These are phyloP conservation scores for Lasius platythorax DNA, from an alignment of 2,888 invertebrate genomes.

Conservation along the genomic window DNA sequence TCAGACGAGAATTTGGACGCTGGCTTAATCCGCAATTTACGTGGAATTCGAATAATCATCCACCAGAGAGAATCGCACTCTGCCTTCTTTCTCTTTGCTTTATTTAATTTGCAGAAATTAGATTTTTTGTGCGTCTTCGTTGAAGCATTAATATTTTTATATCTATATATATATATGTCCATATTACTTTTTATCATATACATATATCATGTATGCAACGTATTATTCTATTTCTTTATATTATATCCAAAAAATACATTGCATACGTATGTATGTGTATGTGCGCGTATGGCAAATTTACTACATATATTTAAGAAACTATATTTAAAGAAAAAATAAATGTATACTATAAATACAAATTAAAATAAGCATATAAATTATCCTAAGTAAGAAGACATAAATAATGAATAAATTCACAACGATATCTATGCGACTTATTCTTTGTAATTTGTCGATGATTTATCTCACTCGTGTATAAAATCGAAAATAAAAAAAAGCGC, in stretches of 20 bases:
- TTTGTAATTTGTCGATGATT: not conserved
- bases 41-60: constrained; percentile 46
- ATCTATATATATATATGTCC: not conserved
- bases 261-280: not conserved
- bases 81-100: not conserved
- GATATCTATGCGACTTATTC: not conserved
- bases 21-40: constrained; percentile 47
- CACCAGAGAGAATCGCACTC: not conserved
- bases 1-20: constrained; percentile 43
- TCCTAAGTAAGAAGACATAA: not conserved
- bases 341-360: not conserved
- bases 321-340: not conserved
- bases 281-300: too few relatives aligned
- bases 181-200: not conserved
- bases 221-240: not conserved
- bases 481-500: not conserved
- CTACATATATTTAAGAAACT: too few relatives aligned
- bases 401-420: not conserved
- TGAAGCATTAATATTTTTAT: not conserved
- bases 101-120: not conserved
- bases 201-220: not conserved
- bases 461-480: not conserved
- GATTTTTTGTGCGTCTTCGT: not conserved
- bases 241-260: not conserved
- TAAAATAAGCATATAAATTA: not conserved